Evolutionary conservation across 2,888 invertebrate genomes (phyloP).

Genomic region (Drosophila bunnanda): DNA sequence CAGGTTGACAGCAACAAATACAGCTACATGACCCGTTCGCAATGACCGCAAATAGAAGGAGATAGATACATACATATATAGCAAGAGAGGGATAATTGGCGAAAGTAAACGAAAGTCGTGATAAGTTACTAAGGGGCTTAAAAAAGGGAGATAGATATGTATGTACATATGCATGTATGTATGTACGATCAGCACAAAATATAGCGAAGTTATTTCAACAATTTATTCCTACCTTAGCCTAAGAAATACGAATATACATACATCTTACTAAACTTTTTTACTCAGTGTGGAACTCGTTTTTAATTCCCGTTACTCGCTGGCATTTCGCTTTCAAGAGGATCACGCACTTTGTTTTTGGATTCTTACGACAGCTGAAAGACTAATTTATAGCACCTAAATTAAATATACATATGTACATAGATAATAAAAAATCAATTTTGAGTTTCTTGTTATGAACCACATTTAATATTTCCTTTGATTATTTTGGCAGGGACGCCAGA

Average conservation of each 20-base stretch:
- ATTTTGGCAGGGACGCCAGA: not conserved
- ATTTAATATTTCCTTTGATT: not conserved
- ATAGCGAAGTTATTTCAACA: no score
- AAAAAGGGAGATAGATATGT: not conserved
- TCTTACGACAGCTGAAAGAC: no score
- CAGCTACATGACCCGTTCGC: slow-evolving; percentile 1
- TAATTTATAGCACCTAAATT: no score
- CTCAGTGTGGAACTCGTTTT: not conserved
- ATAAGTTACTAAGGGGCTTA: slow-evolving; percentile 22
- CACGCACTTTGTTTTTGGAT: no score
- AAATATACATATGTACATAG: no score
- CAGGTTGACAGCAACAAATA: slow-evolving; percentile 13
- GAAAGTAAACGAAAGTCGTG: slow-evolving; percentile 20
- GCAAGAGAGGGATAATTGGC: slow-evolving; percentile 5
- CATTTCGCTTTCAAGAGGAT: not conserved
- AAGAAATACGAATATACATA: not conserved
- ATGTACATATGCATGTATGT: no score
- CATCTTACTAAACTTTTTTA: not conserved
- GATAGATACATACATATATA: not conserved
- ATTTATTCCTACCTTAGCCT: not conserved
- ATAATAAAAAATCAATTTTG: not conserved
- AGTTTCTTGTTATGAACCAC: not conserved
- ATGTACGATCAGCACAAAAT: not conserved
- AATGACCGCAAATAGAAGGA: slow-evolving; percentile 32
- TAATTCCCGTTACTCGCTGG: not conserved